Evolutionary conservation across 2,888 invertebrate genomes (phyloP).

Genomic region (Mechanitis mazaeus): DNA sequence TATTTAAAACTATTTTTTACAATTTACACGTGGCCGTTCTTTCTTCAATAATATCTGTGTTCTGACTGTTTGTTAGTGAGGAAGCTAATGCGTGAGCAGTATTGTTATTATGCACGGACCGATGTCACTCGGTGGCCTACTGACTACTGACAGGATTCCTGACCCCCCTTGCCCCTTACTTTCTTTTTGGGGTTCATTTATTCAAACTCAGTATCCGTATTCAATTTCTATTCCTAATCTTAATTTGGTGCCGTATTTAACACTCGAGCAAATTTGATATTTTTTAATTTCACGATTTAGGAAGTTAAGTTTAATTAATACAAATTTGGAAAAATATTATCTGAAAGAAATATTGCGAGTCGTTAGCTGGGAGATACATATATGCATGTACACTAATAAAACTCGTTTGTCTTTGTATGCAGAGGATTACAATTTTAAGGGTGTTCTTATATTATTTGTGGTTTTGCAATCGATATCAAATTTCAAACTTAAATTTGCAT

Average conservation of each 20-base stretch:
- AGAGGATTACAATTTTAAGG: no score
- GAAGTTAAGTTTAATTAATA: no score
- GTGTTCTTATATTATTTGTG: no score
- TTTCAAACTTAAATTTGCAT: no score
- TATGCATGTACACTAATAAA: neutral
- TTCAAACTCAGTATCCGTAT: neutral
- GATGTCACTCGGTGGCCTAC: constrained; percentile 51
- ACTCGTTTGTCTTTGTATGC: neutral
- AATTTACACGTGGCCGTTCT: neutral
- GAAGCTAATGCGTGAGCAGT: constrained; percentile 27
- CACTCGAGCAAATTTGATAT: no score
- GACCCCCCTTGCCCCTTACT: constrained; percentile 54
- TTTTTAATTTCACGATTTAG: no score
- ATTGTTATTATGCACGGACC: constrained; percentile 51
- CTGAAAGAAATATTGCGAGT: no score
- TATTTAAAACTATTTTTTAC: constrained; percentile 6
- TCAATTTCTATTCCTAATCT: no score
- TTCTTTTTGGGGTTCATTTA: constrained; percentile 43
- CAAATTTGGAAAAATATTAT: no score
- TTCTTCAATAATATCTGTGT: constrained; percentile 5
- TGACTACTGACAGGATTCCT: constrained; percentile 57
- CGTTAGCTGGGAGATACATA: neutral
- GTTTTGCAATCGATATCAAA: no score
- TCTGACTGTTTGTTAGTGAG: constrained; percentile 19
- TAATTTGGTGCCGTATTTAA: no score